Evolutionary conservation across 1,140 invertebrate species (phyloP).

Genomic region (Papilio polytes): DNA sequence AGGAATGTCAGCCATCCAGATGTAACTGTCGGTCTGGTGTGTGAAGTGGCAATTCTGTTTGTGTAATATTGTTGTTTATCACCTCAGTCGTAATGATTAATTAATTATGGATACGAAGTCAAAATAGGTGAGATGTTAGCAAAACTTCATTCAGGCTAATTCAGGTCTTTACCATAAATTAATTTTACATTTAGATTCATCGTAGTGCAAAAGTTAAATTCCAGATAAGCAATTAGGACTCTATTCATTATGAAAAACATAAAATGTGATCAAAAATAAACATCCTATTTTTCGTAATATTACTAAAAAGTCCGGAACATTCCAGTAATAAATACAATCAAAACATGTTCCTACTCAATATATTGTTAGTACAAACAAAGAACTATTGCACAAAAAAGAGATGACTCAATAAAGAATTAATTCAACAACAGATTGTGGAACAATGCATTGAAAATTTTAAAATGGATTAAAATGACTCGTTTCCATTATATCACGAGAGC

Average conservation of each 20-base stretch:
- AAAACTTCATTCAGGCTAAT: neutral
- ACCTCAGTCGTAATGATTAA: neutral
- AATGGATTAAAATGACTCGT: slow-evolving; percentile 26
- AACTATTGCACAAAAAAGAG: slow-evolving; percentile 3
- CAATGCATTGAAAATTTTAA: slow-evolving; percentile 16
- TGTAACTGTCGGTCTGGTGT: neutral
- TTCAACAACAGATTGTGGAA: slow-evolving; percentile 12
- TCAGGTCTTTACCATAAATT: neutral
- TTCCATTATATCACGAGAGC: slow-evolving; percentile 32
- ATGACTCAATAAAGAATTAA: slow-evolving; percentile 14
- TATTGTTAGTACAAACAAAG: slow-evolving; percentile 19
- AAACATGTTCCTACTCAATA: slow-evolving; percentile 7
- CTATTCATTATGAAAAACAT: neutral
- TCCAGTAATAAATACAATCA: neutral
- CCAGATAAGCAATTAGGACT: neutral
- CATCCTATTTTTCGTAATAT: neutral
- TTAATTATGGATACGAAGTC: neutral
- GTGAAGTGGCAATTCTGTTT: neutral
- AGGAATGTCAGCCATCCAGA: too few relatives aligned
- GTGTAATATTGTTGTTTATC: neutral
- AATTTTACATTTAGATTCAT: neutral
- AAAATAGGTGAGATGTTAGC: neutral
- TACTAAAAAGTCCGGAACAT: neutral
- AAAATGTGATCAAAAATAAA: neutral
- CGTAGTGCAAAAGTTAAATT: neutral